These are phyloP conservation scores for Calosoma granatense DNA, from an alignment of 1,140 invertebrate genomes.

Conservation along the genomic window DNA sequence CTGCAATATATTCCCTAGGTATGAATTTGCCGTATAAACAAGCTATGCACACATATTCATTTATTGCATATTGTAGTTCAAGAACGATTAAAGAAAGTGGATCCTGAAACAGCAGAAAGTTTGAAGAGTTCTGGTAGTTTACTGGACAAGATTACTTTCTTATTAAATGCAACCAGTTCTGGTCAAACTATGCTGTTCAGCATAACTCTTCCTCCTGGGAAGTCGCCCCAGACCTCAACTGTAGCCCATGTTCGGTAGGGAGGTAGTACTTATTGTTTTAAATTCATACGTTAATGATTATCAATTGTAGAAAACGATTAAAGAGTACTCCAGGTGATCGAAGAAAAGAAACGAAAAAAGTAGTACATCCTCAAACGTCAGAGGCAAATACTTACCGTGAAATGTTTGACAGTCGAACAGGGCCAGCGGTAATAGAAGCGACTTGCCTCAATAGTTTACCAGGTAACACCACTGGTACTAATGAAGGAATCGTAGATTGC, in stretches of 20 bases:
- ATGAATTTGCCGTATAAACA: background rate
- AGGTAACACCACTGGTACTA: background rate
- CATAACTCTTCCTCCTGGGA: background rate
- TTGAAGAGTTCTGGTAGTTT: background rate
- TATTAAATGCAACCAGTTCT: background rate
- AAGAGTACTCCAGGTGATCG: background rate
- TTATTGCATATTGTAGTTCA: background rate
- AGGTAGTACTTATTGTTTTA: background rate
- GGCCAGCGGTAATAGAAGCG: background rate
- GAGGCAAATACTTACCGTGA: no score
- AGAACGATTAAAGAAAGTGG: slow-evolving; percentile 2
- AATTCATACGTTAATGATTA: background rate
- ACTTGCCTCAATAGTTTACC: background rate
- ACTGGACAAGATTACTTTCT: background rate
- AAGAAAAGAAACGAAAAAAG: background rate
- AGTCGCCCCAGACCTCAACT: background rate
- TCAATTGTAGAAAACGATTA: background rate
- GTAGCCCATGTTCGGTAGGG: background rate
- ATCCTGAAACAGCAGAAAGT: background rate
- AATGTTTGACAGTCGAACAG: no score
- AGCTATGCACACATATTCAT: background rate
- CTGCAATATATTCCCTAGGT: slow-evolving; percentile 2
- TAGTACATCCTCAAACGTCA: no score
- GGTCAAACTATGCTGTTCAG: slow-evolving; percentile 4
- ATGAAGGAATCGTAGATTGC: background rate